Conservation (phyloP, 92 coral and sea anemone species). For the Zoanthus sociatus region DNA sequence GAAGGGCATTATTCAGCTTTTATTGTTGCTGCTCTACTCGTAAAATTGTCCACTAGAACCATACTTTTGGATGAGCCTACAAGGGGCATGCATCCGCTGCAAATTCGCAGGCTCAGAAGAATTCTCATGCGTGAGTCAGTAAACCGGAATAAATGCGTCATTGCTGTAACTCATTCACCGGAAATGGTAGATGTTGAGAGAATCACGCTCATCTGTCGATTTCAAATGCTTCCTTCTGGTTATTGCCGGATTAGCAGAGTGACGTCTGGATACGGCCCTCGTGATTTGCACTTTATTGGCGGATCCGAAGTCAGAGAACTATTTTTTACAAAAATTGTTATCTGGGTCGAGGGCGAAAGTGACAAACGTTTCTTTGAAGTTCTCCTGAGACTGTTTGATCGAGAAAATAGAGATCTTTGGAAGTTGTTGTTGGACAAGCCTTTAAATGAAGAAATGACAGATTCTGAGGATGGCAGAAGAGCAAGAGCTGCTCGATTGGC, state of each 20-base stretch:
- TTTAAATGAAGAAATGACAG: neutral
- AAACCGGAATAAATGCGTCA: conserved; percentile 78
- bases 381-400: conserved; percentile 84
- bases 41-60: conserved; percentile 72
- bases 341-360: conserved; percentile 97
- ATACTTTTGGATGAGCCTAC: conserved; percentile 89
- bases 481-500: neutral
- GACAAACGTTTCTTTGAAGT: conserved; percentile 91
- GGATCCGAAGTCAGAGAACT: conserved; percentile 90
- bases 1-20: conserved; percentile 91
- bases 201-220: conserved; percentile 85
- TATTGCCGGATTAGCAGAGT: conserved; percentile 86
- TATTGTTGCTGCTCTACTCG: conserved; percentile 82
- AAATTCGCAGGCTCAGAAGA: conserved; percentile 82
- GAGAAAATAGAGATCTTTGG: conserved; percentile 71
- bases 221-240: conserved; percentile 85
- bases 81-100: conserved; percentile 96
- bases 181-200: conserved; percentile 88
- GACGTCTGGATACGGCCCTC: conserved; percentile 74
- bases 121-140: conserved; percentile 91
- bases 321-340: conserved; percentile 83
- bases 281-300: conserved; percentile 90
- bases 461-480: neutral
- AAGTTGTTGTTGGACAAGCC: conserved; percentile 59
- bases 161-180: conserved; percentile 87